These are phyloP conservation scores for Heliconius hortense DNA, from an alignment of 2,888 invertebrate genomes.

Conservation along the genomic window DNA sequence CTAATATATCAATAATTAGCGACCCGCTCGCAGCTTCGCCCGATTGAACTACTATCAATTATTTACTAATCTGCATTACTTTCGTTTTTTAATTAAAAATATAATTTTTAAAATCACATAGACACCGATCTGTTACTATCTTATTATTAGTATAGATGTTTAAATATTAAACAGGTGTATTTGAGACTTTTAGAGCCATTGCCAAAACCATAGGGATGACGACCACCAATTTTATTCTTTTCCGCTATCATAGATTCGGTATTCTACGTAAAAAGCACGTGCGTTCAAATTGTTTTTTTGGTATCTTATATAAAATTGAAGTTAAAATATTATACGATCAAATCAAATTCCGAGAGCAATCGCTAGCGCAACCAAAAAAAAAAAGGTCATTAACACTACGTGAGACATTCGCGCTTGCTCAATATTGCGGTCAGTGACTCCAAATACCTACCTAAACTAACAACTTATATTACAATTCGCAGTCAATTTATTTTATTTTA, in stretches of 20 bases:
- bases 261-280: neutral
- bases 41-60: no score
- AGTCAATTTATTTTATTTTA: constrained; percentile 35
- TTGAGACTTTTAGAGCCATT: neutral
- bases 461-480: constrained; percentile 42
- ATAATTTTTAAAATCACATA: no score
- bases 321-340: constrained; percentile 33
- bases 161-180: no score
- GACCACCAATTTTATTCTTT: neutral
- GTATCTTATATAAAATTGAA: neutral
- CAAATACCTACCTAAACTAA: constrained; percentile 59
- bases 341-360: constrained; percentile 43
- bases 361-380: constrained; percentile 77
- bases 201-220: neutral
- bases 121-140: no score
- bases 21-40: no score
- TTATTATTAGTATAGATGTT: no score
- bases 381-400: constrained; percentile 81
- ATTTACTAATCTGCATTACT: no score
- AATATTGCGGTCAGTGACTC: constrained; percentile 80
- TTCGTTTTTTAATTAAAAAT: no score
- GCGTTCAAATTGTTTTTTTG: neutral
- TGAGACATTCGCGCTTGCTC: constrained; percentile 80
- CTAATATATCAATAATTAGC: no score
- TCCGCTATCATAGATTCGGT: neutral